Evolutionary conservation across 23 tunicate species (phyloP).

Genomic region (Styela clava): DNA sequence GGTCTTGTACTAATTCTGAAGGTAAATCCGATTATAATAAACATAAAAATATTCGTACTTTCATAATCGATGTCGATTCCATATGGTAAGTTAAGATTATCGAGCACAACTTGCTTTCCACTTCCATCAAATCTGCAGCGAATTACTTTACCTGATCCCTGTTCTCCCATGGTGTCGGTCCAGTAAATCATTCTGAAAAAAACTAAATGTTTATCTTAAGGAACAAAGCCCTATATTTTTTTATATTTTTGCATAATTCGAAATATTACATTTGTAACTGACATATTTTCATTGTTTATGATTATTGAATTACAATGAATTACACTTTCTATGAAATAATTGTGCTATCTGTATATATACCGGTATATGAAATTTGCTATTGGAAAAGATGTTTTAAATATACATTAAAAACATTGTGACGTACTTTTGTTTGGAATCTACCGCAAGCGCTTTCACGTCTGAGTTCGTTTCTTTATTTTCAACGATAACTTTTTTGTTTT

Average conservation of each 20-base stretch:
- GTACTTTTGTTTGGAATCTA: background rate
- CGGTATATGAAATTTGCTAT: too few relatives aligned
- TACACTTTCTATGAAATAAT: too few relatives aligned
- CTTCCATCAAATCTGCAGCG: slow-evolving; percentile 66
- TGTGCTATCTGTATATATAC: too few relatives aligned
- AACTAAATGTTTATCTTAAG: too few relatives aligned
- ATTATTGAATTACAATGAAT: too few relatives aligned
- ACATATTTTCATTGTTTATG: too few relatives aligned
- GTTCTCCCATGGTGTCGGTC: slow-evolving; percentile 39
- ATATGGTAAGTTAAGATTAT: slow-evolving; percentile 45
- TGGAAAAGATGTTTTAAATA: too few relatives aligned
- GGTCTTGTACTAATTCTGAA: background rate
- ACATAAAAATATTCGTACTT: background rate
- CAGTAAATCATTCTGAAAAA: slow-evolving; percentile 56
- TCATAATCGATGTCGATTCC: slow-evolving; percentile 44
- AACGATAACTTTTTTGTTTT: background rate
- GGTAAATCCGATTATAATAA: background rate
- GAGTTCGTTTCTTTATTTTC: background rate
- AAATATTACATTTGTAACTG: too few relatives aligned
- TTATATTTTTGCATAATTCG: too few relatives aligned
- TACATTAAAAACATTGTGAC: too few relatives aligned
- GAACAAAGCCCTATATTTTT: too few relatives aligned
- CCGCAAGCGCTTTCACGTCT: background rate
- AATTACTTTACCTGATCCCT: slow-evolving; percentile 47
- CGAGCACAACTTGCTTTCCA: slow-evolving; percentile 38